Conservation (phyloP, 2,113 vertebrate species). For the Aspidoscelis tigris region DNA sequence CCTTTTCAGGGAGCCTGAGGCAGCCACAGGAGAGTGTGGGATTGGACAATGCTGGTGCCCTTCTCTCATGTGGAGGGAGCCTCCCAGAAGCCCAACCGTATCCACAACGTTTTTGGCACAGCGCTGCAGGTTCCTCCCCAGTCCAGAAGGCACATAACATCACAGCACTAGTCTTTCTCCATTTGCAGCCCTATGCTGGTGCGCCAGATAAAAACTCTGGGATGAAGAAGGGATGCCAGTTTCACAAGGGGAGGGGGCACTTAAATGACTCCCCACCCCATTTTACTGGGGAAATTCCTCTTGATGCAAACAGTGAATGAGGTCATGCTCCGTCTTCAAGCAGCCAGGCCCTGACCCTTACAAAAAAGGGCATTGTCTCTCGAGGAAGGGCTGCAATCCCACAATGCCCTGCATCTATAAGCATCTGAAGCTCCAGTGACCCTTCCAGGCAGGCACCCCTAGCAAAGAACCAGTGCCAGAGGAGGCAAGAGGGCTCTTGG, state of each 20-base stretch:
- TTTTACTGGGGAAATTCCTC: slow-evolving; percentile 74
- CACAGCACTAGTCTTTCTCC: slow-evolving; percentile 67
- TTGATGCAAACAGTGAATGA: slow-evolving; percentile 70
- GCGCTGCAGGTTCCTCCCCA: slow-evolving; percentile 62
- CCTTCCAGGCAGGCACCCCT: slow-evolving; percentile 44
- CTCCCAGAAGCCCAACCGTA: slow-evolving; percentile 28
- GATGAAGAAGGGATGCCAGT: slow-evolving; percentile 59
- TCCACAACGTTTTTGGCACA: slow-evolving; percentile 45
- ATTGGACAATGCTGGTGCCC: not conserved
- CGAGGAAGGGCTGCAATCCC: slow-evolving; percentile 74
- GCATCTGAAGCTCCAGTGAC: slow-evolving; percentile 64
- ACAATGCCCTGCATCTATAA: slow-evolving; percentile 74
- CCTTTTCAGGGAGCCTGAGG: not conserved
- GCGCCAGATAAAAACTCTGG: slow-evolving; percentile 74
- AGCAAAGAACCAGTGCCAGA: not conserved
- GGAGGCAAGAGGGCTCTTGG: too few species aligned
- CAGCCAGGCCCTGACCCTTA: slow-evolving; percentile 75
- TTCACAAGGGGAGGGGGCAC: slow-evolving; percentile 44
- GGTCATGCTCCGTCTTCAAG: slow-evolving; percentile 79
- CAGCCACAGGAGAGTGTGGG: too few species aligned
- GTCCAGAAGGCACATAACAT: slow-evolving; percentile 58
- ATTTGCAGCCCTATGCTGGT: slow-evolving; percentile 59
- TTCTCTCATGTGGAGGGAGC: not conserved
- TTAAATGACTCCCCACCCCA: slow-evolving; percentile 71
- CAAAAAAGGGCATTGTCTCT: slow-evolving; percentile 77